Percentiles rank a stretch among this genome's conserved stretches.
These are phyloP conservation scores for Cryptotermes secundus DNA, from an alignment of 1,140 invertebrate species.

Conservation along the genomic window DNA sequence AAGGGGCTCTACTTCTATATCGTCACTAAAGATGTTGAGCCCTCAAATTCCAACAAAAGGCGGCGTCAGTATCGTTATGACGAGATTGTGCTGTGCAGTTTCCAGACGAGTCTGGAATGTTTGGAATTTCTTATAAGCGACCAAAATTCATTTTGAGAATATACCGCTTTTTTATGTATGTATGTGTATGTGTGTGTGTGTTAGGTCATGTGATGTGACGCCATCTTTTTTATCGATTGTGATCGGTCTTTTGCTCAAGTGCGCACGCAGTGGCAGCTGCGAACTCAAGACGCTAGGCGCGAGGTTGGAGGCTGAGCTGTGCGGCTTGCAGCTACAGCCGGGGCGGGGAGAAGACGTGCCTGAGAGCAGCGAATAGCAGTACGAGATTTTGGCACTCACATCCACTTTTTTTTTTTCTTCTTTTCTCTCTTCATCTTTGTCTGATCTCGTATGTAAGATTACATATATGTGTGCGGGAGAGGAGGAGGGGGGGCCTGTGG, in stretches of 20 bases:
- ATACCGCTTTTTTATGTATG: background rate
- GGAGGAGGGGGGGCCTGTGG: background rate
- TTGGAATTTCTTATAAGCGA: background rate
- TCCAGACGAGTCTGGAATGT: background rate
- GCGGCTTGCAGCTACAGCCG: conserved; percentile 20
- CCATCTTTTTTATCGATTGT: background rate
- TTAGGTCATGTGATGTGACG: background rate
- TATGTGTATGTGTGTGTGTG: conserved; percentile 26
- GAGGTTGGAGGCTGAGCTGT: background rate
- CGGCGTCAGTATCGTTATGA: too few relatives aligned
- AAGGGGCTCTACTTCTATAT: too few relatives aligned
- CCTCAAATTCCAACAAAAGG: too few relatives aligned
- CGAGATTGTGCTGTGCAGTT: too few relatives aligned
- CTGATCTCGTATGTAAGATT: background rate
- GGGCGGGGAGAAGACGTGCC: conserved; percentile 11
- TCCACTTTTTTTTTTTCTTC: background rate
- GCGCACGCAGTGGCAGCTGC: background rate
- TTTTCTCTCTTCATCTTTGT: background rate
- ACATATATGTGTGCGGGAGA: background rate
- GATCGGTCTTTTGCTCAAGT: background rate
- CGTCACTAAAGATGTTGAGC: too few relatives aligned
- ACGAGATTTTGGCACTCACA: conserved; percentile 1
- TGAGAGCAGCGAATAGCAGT: conserved; percentile 15
- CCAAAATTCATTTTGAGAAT: background rate
- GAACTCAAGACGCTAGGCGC: background rate